Conservation (phyloP, 2,113 vertebrate genomes). For the Malurus cyaneus region DNA sequence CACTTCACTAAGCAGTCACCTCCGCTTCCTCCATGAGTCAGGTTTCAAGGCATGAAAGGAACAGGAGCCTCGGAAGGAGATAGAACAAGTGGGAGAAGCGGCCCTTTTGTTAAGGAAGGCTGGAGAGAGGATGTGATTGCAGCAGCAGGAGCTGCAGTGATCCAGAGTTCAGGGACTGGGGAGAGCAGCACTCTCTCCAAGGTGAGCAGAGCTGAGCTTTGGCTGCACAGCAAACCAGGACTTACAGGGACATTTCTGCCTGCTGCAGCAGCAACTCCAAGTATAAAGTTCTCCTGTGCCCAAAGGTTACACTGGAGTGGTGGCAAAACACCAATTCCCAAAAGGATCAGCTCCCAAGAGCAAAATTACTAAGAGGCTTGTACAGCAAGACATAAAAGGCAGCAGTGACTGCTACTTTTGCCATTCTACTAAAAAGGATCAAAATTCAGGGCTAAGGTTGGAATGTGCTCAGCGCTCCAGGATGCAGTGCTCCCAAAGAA, state of each 20-base stretch:
- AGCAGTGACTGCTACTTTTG: neutral
- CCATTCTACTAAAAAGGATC: neutral
- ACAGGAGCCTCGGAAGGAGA: conserved; percentile 24
- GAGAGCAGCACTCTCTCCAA: neutral
- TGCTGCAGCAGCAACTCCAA: neutral
- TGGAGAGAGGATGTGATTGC: conserved; percentile 5
- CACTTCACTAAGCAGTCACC: conserved; percentile 44
- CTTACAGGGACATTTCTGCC: neutral
- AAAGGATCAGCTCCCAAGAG: neutral
- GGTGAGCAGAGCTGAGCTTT: neutral
- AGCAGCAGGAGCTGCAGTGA: neutral
- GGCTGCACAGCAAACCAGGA: neutral
- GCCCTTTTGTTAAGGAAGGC: neutral
- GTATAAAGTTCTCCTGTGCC: rapidly evolving
- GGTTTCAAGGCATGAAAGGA: conserved; percentile 55
- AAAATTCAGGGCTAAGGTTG: neutral
- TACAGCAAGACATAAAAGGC: neutral
- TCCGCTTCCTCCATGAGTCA: conserved; percentile 54
- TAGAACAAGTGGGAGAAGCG: conserved; percentile 38
- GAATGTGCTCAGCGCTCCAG: neutral
- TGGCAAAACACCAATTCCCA: neutral
- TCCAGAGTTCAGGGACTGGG: neutral
- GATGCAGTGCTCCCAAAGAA: neutral
- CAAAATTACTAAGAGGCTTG: neutral
- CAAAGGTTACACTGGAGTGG: neutral